A percentile compares a stretch with the other conserved stretches of the same genome.
Conservation (phyloP, 2,113 vertebrate genomes). For the Hemichromis elongatus region DNA sequence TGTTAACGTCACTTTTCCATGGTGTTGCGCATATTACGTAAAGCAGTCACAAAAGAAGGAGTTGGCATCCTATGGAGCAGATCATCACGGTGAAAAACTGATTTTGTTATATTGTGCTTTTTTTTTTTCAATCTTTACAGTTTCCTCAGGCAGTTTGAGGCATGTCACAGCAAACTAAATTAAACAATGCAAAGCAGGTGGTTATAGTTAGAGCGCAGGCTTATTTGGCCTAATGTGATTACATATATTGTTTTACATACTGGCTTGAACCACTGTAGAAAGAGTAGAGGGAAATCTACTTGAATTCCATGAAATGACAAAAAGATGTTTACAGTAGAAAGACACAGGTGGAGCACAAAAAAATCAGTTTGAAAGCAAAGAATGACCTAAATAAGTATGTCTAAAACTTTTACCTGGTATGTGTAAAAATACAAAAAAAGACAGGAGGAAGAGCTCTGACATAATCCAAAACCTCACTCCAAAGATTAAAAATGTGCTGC, state of each 20-base stretch:
- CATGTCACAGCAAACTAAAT: constrained; percentile 15
- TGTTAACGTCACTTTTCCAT: constrained; percentile 1
- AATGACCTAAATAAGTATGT: not conserved
- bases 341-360: not conserved
- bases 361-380: not conserved
- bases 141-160: constrained; percentile 24
- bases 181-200: not conserved
- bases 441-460: not conserved
- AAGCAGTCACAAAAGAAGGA: not conserved
- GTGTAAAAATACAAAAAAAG: not conserved
- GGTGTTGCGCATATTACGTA: not conserved
- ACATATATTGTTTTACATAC: not conserved
- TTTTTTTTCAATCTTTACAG: not conserved
- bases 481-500: not conserved
- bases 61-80: constrained; percentile 13
- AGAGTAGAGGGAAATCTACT: constrained; percentile 8
- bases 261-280: constrained; percentile 44
- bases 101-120: not conserved
- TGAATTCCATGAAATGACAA: constrained; percentile 14
- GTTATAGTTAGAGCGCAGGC: not conserved
- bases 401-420: not conserved
- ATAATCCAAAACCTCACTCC: not conserved
- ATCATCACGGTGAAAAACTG: constrained; percentile 7
- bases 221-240: not conserved
- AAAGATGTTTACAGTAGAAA: constrained; percentile 15